Base-by-base conservation (phyloP, 2,113 vertebrate species). In the Centropristis striata region DNA sequence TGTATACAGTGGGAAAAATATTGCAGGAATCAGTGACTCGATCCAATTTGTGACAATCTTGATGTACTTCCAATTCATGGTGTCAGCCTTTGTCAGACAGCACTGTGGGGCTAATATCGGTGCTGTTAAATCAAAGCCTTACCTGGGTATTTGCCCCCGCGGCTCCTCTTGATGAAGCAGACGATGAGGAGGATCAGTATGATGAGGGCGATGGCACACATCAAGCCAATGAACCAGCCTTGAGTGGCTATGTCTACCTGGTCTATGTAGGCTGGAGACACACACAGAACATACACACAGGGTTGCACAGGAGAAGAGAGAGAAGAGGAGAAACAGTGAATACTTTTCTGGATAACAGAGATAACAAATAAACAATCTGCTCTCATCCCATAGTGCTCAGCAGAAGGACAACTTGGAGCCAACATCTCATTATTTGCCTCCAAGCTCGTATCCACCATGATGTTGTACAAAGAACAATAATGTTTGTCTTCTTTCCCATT, bases 191-290 rank as follows among this genome's bases (percentile, higher is more conserved):
- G 94, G 86, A 99, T 99, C 18, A 99, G 96, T 21, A 99, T 97
- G 59, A 99, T 96, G 14, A 99, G 97, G 49, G 98, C 98, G 0
- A 99, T 96, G 86, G 98, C 98, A 20, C 98, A 99, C 98, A 99
- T 99, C 78, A 99, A 91, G 75, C 98, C 98, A 4, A 99, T 99
- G 94, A 99, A 99, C 98, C 98, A 99, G 91, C 98, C 98, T 87
- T 99, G 98, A 3, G 98, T 99, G 61, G 98, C 97, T 11, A 99
- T 98, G 95, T 99, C 97, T 0, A 96, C 96, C 15, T 97, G 96
- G 79, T 97, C 97, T 86, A 97, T 98, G 85, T 97, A 98, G 66
- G 98, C 98, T 99, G 93, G 3, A 72, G 46, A 69, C 72, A 71
- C 9, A 84, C 65, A 84, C 37, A 73, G 4, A 78, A 70, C 12